Evolutionary conservation across 2,113 vertebrate genomes (phyloP).

Genomic region (Syrrhaptes paradoxus): DNA sequence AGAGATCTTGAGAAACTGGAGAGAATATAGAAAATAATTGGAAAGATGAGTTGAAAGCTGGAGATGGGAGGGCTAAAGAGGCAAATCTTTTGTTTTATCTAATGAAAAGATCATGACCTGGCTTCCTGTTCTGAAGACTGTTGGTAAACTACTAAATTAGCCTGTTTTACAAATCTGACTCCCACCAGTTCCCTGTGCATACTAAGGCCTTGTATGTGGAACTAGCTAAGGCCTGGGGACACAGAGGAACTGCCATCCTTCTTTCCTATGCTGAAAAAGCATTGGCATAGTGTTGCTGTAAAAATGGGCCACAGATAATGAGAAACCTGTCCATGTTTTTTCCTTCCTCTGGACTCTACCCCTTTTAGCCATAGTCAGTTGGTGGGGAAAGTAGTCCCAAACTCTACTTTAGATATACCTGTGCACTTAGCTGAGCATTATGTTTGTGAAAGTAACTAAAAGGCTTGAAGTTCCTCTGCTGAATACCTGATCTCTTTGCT

Average conservation of each 20-base stretch:
- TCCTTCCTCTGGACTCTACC: fast-evolving
- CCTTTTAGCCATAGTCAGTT: not conserved
- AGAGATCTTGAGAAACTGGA: not conserved
- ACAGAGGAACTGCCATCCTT: not conserved
- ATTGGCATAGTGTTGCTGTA: not conserved
- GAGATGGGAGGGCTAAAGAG: not conserved
- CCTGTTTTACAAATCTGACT: not conserved
- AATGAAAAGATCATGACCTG: not conserved
- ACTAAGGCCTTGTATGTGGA: not conserved
- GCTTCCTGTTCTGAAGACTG: not conserved
- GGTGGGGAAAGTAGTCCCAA: not conserved
- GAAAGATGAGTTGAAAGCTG: not conserved
- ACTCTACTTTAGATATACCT: not conserved
- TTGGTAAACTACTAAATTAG: not conserved
- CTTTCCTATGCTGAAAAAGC: not conserved
- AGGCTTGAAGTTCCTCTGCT: not conserved
- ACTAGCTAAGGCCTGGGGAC: not conserved
- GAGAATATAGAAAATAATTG: not conserved
- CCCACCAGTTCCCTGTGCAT: not conserved
- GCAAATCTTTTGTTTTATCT: not conserved
- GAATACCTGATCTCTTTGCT: not conserved
- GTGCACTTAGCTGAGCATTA: not conserved
- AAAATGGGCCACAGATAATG: not conserved
- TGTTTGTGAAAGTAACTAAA: not conserved
- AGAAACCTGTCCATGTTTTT: not conserved